phyloP scores from a whole-genome alignment of 2,113 vertebrate genomes.

The Seriola aureovittata region DNA sequence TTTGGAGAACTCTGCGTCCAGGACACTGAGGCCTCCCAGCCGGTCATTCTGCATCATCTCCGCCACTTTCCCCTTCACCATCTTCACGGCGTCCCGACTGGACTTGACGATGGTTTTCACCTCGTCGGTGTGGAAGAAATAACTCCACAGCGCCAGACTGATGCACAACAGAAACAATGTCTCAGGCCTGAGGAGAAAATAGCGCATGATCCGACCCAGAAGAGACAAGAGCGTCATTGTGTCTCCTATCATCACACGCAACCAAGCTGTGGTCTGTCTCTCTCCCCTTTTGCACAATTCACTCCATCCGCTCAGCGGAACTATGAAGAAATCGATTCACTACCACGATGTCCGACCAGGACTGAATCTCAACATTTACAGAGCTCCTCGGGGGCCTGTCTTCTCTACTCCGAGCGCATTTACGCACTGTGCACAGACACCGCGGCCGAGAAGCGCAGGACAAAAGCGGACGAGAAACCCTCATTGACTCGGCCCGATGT shows the following conservation, averaged over 20 bases:
- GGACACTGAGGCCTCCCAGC: conserved; percentile 92
- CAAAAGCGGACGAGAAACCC: conserved; percentile 38
- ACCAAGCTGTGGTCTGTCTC: conserved; percentile 70
- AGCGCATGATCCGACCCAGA: conserved; percentile 99
- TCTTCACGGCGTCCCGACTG: conserved; percentile 97
- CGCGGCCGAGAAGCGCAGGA: conserved; percentile 30
- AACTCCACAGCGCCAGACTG: conserved; percentile 98
- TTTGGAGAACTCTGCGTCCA: conserved; percentile 97
- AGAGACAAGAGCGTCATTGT: conserved; percentile 99
- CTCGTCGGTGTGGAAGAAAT: conserved; percentile 99
- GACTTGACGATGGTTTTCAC: conserved; percentile 99
- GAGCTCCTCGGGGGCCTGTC: conserved; percentile 7
- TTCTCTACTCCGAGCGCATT: conserved; percentile 29
- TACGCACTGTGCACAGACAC: conserved; percentile 47
- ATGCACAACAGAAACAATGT: conserved; percentile 96
- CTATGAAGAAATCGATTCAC: conserved; percentile 38
- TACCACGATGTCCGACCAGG: conserved; percentile 7
- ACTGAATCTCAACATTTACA: conserved; percentile 23
- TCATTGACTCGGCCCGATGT: conserved; percentile 51
- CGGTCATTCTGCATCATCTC: conserved; percentile 98
- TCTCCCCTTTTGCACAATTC: conserved; percentile 56
- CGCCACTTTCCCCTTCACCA: conserved; percentile 98
- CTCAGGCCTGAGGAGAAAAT: conserved; percentile 98
- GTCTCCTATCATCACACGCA: conserved; percentile 97
- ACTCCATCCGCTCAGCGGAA: conserved; percentile 72